phyloP scores from a whole-genome alignment of 2,797 vertebrate genomes.

The Melanotaenia maccullochi region DNA sequence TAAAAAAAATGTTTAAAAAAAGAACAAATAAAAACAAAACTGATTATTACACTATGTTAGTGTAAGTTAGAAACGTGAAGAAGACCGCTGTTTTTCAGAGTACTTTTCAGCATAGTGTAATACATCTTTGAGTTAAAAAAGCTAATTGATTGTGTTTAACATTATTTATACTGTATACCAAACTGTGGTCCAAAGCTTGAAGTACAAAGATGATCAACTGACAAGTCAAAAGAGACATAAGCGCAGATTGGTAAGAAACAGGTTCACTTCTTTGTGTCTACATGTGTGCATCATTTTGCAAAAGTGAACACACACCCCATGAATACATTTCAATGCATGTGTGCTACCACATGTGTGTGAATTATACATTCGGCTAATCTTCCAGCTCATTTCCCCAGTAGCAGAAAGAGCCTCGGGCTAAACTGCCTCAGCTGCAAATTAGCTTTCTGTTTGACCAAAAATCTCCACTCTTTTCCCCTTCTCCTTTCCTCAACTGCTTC shows the following conservation, averaged over 20 bases:
- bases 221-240: slow-evolving; percentile 16
- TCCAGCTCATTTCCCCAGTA: slow-evolving; percentile 80
- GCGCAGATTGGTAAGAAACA: slow-evolving; percentile 20
- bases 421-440: slow-evolving; percentile 79
- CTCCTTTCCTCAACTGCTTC: slow-evolving; percentile 65
- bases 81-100: neutral
- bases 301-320: slow-evolving; percentile 37
- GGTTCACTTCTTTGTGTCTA: slow-evolving; percentile 41
- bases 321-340: slow-evolving; percentile 43
- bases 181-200: neutral
- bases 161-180: slow-evolving; percentile 5
- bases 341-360: slow-evolving; percentile 65
- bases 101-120: neutral
- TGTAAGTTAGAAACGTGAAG: neutral
- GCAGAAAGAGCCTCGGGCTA: slow-evolving; percentile 78
- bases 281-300: slow-evolving; percentile 34
- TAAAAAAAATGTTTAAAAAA: neutral
- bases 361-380: slow-evolving; percentile 83
- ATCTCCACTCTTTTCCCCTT: slow-evolving; percentile 60
- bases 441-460: slow-evolving; percentile 84
- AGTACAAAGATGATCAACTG: neutral
- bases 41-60: neutral
- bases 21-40: neutral
- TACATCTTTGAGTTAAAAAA: slow-evolving; percentile 7
- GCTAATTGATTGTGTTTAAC: neutral